phyloP scores from a whole-genome alignment of 2,113 vertebrate genomes.

The Thomomys bottae region DNA sequence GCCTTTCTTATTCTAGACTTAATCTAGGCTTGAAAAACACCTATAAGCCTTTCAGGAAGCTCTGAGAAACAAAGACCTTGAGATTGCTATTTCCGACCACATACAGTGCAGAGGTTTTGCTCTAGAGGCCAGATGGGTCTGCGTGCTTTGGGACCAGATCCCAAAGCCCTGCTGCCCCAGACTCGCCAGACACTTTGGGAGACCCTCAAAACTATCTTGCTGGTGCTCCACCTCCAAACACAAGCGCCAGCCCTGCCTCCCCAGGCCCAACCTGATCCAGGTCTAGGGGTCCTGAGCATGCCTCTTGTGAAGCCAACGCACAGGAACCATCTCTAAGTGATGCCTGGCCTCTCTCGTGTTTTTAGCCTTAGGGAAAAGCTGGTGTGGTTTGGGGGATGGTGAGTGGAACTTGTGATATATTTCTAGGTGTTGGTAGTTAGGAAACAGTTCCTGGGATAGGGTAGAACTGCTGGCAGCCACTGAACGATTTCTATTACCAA shows the following conservation, averaged over 20 bases:
- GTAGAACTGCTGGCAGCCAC: conserved; percentile 20
- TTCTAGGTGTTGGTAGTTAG: conserved; percentile 21
- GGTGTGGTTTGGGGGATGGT: neutral
- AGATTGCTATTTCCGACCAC: neutral
- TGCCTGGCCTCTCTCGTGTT: neutral
- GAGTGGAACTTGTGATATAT: conserved; percentile 32
- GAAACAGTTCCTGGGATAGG: conserved; percentile 56
- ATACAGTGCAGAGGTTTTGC: neutral
- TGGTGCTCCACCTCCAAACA: neutral
- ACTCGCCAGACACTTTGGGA: neutral
- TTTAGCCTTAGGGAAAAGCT: neutral
- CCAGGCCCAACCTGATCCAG: neutral
- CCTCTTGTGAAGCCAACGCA: conserved; percentile 1
- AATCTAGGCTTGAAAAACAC: neutral
- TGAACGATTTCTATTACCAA: neutral
- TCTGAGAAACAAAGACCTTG: neutral
- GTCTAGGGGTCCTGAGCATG: neutral
- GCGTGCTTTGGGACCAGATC: neutral
- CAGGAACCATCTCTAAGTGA: neutral
- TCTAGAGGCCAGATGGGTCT: neutral
- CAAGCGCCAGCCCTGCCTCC: accelerated
- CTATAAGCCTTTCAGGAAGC: neutral
- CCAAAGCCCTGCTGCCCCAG: neutral
- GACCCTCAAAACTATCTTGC: neutral
- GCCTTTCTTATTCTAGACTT: neutral